A percentile compares a stretch with the other conserved stretches of the same genome.
Conservation (phyloP, 2,797 vertebrate species). For the Chromis chromis region DNA sequence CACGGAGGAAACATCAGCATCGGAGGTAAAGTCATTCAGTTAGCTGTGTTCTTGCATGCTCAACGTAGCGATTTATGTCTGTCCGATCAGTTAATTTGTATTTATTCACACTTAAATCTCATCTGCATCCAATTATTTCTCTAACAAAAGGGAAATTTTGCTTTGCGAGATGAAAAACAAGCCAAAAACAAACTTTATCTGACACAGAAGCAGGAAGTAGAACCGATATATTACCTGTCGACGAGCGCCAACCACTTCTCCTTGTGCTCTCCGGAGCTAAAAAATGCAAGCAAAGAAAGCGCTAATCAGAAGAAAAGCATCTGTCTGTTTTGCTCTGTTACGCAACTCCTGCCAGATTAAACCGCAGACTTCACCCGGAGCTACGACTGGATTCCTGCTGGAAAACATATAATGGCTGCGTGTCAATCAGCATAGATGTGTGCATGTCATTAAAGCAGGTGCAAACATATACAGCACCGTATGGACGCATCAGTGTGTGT, state of each 20-base stretch:
- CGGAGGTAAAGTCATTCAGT: not conserved
- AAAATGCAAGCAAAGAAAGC: conserved; percentile 37
- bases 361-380: conserved; percentile 23
- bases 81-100: no score
- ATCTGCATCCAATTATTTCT: no score
- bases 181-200: not conserved
- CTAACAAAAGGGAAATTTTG: no score
- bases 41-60: no score
- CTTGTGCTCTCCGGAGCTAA: conserved; percentile 90
- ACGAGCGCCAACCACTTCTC: conserved; percentile 91
- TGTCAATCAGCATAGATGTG: not conserved
- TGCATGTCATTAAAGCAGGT: not conserved
- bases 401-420: conserved; percentile 2
- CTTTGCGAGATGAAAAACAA: not conserved
- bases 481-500: conserved; percentile 4
- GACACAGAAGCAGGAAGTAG: not conserved
- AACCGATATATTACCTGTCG: conserved; percentile 85
- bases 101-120: not conserved
- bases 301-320: conserved; percentile 38
- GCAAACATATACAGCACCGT: conserved; percentile 6
- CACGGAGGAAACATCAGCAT: not conserved
- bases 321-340: conserved; percentile 34
- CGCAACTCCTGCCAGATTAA: conserved; percentile 19
- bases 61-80: no score
- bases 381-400: conserved; percentile 48